phyloP scores from a whole-genome alignment of 2,113 vertebrate species.

The Bos indicus region DNA sequence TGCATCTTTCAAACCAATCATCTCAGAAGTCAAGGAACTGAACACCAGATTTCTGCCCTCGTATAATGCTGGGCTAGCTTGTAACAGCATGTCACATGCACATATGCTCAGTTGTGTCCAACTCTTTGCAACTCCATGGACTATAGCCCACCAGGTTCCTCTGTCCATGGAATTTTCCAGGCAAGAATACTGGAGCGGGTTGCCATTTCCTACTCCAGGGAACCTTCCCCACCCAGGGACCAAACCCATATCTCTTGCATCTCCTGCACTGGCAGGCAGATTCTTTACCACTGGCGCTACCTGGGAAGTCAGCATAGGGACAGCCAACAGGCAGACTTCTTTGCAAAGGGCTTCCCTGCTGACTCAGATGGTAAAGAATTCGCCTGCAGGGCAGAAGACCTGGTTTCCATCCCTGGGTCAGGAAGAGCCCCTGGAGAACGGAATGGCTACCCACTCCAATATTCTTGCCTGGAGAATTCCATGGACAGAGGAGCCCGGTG shows the following conservation, averaged over 20 bases:
- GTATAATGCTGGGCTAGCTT: neutral
- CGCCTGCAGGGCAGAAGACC: neutral
- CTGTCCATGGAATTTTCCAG: neutral
- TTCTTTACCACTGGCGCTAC: neutral
- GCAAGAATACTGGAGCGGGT: neutral
- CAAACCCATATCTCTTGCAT: neutral
- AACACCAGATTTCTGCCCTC: neutral
- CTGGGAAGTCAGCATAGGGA: neutral
- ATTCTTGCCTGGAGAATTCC: neutral
- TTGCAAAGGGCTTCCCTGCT: neutral
- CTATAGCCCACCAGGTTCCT: neutral
- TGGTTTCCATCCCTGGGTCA: neutral
- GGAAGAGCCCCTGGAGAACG: neutral
- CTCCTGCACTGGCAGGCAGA: neutral
- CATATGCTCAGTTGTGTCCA: neutral
- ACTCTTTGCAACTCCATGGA: neutral
- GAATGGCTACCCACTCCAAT: neutral
- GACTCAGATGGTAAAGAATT: neutral
- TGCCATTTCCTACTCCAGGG: neutral
- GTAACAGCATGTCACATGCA: neutral
- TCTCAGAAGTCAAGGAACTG: neutral
- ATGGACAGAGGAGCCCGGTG: neutral
- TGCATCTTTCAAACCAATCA: neutral
- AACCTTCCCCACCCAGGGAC: neutral
- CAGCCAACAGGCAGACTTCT: too few relatives aligned